phyloP scores from a whole-genome alignment of 2,888 invertebrate species.

The Euzophera pinguis region DNA sequence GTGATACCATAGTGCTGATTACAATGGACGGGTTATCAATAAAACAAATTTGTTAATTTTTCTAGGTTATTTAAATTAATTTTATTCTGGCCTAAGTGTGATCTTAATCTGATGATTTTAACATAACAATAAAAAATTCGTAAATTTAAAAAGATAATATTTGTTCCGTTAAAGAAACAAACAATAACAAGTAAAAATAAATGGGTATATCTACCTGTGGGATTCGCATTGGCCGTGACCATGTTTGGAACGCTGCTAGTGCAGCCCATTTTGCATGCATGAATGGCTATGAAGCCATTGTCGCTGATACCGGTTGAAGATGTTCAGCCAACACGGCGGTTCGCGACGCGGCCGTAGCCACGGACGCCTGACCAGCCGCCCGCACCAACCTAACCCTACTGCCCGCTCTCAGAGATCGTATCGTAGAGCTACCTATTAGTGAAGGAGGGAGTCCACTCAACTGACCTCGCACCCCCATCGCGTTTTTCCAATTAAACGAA shows the following conservation, averaged over 20 bases:
- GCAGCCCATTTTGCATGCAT: slow-evolving; percentile 62
- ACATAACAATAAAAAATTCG: too few species aligned
- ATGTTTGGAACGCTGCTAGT: slow-evolving; percentile 67
- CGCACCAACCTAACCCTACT: slow-evolving; percentile 56
- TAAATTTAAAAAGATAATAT: too few species aligned
- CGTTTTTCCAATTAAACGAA: slow-evolving; percentile 76
- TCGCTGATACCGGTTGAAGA: slow-evolving; percentile 20
- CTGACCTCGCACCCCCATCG: slow-evolving; percentile 79
- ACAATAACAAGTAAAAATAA: too few species aligned
- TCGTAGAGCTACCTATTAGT: slow-evolving; percentile 63
- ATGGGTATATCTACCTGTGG: slow-evolving; percentile 42
- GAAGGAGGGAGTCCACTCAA: slow-evolving; percentile 64
- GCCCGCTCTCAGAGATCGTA: slow-evolving; percentile 56
- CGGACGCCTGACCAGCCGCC: slow-evolving; percentile 44
- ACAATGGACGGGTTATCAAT: too few species aligned
- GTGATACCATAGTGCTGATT: too few species aligned
- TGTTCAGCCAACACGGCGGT: slow-evolving; percentile 22
- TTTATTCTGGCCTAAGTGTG: too few species aligned
- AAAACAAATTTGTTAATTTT: too few species aligned
- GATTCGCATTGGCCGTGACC: slow-evolving; percentile 40
- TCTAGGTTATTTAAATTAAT: too few species aligned
- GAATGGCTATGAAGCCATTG: slow-evolving; percentile 12
- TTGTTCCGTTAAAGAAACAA: too few species aligned
- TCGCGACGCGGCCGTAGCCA: slow-evolving; percentile 26
- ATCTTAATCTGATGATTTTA: too few species aligned